Evolutionary conservation across 2,113 vertebrate genomes (phyloP).

Genomic region (Dolichotis patagonum): DNA sequence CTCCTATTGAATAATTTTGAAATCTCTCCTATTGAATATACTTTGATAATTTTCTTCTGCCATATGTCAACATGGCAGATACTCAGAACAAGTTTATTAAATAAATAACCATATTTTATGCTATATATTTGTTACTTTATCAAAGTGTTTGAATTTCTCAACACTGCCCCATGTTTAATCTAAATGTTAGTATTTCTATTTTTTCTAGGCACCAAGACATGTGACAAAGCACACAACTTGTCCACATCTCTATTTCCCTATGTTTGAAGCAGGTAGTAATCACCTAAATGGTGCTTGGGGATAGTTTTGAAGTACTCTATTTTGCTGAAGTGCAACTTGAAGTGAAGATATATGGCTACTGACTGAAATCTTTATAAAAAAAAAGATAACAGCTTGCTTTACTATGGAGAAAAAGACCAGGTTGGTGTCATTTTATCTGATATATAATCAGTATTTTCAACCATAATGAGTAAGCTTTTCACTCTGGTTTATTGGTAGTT

Average conservation of each 20-base stretch:
- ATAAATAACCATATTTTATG: background rate
- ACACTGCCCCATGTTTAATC: background rate
- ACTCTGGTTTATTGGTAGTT: constrained; percentile 71
- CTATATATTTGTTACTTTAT: background rate
- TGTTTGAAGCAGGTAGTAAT: background rate
- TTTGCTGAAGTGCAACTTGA: background rate
- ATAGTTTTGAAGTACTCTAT: background rate
- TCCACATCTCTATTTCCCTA: background rate
- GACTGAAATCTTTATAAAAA: constrained; percentile 46
- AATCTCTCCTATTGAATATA: background rate
- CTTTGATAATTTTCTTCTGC: background rate
- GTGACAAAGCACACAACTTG: background rate
- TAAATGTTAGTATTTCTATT: background rate
- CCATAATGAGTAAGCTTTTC: constrained; percentile 68
- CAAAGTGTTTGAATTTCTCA: background rate
- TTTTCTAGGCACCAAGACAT: background rate
- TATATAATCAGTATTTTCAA: constrained; percentile 69
- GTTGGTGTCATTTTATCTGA: constrained; percentile 68
- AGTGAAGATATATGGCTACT: constrained; percentile 25
- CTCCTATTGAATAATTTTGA: background rate
- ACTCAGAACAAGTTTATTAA: background rate
- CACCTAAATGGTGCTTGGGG: background rate
- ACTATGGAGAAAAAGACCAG: constrained; percentile 61
- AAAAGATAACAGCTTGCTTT: constrained; percentile 21
- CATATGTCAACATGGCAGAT: background rate